Base-by-base conservation (phyloP, 2,797 vertebrate species). In the Psittacula derbiana region DNA sequence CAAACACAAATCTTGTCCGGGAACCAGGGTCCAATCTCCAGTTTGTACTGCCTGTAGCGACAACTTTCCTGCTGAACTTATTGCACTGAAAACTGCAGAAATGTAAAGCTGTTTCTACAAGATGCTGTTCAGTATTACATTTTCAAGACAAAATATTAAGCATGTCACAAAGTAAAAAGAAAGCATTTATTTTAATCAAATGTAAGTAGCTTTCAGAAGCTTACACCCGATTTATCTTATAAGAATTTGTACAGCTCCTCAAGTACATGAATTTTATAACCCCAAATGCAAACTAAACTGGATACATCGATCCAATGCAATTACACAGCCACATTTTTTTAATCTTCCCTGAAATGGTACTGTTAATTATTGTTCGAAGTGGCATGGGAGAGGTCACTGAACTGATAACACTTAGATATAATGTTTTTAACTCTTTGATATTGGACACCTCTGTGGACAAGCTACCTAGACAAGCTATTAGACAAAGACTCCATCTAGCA, bases 351-450 rank as follows among this genome's bases (percentile, higher is more conserved):
- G 76, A 93, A 96, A 73, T 20, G n/a, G 50, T n/a, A 52, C 43
- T 81, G 93, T 95, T 97, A 96, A 97, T 96, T 88, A 96, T 97
- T 96, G 79, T 44, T 88, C 47, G 60, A 89, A 80, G 85, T 88
- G 70, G 76, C 91, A 90, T 94, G 89, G 72, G 87, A 97, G 82
- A 96, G 95, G 89, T 92, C 93, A 93, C 46, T 40, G 46, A 93
- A 90, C 67, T 73, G 92, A 90, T 95, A 94, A 92, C 60, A 79
- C 23, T 52, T 41, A 61, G 31, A 61, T 50, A 47, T 0, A 47
- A 40, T 28, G 27, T 2, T 86, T 88, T 95, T 92, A 95, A 90
- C 94, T 92, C 90, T 86, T 94, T 75, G 66, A 44, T 92, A 92
- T 47, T 8, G 4, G 66, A 73, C 31, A 36, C 41, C 28, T 76